These are phyloP conservation scores for Leptinotarsa undecemlineata DNA, from an alignment of 1,140 invertebrate genomes.

Conservation along the genomic window DNA sequence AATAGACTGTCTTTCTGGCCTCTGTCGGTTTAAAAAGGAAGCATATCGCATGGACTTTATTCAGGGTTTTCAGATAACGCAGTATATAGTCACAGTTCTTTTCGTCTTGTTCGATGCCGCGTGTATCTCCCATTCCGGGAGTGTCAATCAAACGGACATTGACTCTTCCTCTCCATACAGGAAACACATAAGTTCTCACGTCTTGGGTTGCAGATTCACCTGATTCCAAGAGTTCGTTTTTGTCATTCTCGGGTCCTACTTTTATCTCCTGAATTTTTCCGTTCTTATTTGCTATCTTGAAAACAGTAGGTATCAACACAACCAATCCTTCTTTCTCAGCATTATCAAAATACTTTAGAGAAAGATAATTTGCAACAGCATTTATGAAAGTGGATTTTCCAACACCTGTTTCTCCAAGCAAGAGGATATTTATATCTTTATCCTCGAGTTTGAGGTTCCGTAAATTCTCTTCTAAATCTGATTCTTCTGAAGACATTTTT, in stretches of 20 bases:
- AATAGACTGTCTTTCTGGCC: conserved; percentile 38
- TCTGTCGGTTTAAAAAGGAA: conserved; percentile 46
- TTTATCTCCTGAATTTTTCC: conserved; percentile 29
- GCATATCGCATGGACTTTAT: conserved; percentile 46
- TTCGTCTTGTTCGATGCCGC: conserved; percentile 45
- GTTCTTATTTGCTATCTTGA: conserved; percentile 37
- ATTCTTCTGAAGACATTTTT: conserved; percentile 13
- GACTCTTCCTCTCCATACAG: conserved; percentile 27
- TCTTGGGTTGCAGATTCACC: conserved; percentile 48
- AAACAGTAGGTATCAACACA: conserved; percentile 42
- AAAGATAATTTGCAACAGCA: conserved; percentile 46
- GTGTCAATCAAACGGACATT: conserved; percentile 49
- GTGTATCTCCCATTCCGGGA: conserved; percentile 46
- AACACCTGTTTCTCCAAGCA: conserved; percentile 49
- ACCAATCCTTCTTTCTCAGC: conserved; percentile 35
- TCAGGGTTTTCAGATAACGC: conserved; percentile 38
- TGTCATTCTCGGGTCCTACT: conserved; percentile 38
- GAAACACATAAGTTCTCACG: conserved; percentile 45
- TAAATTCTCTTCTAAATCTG: conserved; percentile 11
- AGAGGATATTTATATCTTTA: conserved; percentile 44
- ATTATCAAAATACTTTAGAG: conserved; percentile 34
- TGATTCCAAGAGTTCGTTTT: conserved; percentile 40
- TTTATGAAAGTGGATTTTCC: conserved; percentile 52
- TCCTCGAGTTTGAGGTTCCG: conserved; percentile 24
- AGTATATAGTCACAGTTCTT: conserved; percentile 47